phyloP scores from a whole-genome alignment of 2,113 vertebrate genomes.

The Epinephelus moara region DNA sequence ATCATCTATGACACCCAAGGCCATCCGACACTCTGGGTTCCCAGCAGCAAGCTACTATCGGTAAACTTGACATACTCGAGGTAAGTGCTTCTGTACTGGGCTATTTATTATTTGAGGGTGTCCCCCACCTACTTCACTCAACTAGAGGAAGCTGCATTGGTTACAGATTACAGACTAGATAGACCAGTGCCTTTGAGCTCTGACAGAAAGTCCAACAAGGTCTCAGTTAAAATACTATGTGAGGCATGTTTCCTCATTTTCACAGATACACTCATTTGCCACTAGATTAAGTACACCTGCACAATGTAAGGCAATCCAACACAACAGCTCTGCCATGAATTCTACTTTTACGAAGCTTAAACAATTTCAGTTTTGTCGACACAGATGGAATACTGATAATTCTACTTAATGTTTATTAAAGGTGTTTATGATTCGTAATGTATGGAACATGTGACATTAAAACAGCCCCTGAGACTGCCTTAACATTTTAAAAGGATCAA shows the following conservation, averaged over 20 bases:
- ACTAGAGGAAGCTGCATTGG: not conserved
- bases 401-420: not conserved
- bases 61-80: slow-evolving; percentile 97
- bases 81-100: slow-evolving; percentile 28
- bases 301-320: not conserved
- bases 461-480: not conserved
- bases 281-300: not conserved
- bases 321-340: not conserved
- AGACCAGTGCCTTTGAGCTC: not conserved
- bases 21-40: slow-evolving; percentile 96
- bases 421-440: not conserved
- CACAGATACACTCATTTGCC: not conserved
- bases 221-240: not conserved
- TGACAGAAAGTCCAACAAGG: not conserved
- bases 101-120: not conserved
- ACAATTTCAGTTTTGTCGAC: slow-evolving; percentile 12
- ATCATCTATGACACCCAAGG: slow-evolving; percentile 95
- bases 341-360: not conserved
- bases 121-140: not conserved
- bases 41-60: slow-evolving; percentile 96
- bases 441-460: not conserved
- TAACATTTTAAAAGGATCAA: not conserved
- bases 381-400: not conserved
- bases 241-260: not conserved
- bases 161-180: not conserved